A percentile compares a stretch with the other conserved stretches of the same genome.
phyloP scores from a whole-genome alignment of 1,140 invertebrate genomes.

The Dreissena polymorpha region DNA sequence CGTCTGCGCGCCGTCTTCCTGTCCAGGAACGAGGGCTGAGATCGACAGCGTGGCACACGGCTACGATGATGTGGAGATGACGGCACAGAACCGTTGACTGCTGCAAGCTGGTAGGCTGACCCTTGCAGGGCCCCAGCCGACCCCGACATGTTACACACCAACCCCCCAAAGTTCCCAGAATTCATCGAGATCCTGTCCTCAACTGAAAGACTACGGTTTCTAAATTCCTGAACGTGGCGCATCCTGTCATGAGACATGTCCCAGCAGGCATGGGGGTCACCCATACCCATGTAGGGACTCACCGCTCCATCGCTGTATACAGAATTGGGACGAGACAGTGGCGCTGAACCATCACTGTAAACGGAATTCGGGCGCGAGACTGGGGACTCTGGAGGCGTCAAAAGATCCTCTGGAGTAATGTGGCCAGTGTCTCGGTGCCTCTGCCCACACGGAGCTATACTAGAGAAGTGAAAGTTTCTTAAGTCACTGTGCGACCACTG shows the following conservation, averaged over 20 bases:
- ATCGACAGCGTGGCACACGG: slow-evolving; percentile 73
- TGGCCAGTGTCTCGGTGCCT: slow-evolving; percentile 61
- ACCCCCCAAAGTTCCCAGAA: slow-evolving; percentile 39
- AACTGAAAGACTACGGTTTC: slow-evolving; percentile 76
- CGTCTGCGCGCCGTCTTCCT: slow-evolving; percentile 73
- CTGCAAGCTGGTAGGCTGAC: slow-evolving; percentile 62
- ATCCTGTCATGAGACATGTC: background rate
- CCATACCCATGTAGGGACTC: slow-evolving; percentile 52
- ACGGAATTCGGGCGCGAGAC: slow-evolving; percentile 73
- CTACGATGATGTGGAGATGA: slow-evolving; percentile 64
- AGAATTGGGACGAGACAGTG: slow-evolving; percentile 70
- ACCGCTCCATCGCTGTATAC: slow-evolving; percentile 62
- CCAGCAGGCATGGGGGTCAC: slow-evolving; percentile 10
- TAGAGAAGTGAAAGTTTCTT: slow-evolving; percentile 46
- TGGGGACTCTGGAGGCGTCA: slow-evolving; percentile 74
- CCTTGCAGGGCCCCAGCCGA: slow-evolving; percentile 38
- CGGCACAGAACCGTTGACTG: slow-evolving; percentile 48
- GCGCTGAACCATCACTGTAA: slow-evolving; percentile 42
- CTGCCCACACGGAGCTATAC: slow-evolving; percentile 54
- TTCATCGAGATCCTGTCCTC: slow-evolving; percentile 72
- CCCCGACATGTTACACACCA: slow-evolving; percentile 60
- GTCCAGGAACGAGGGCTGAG: slow-evolving; percentile 76
- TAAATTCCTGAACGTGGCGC: slow-evolving; percentile 56
- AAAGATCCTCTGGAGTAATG: slow-evolving; percentile 65
- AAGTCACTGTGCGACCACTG: slow-evolving; percentile 46